Evolutionary conservation across 1,140 invertebrate species (phyloP).

Genomic region (Temnothorax longispinosus): DNA sequence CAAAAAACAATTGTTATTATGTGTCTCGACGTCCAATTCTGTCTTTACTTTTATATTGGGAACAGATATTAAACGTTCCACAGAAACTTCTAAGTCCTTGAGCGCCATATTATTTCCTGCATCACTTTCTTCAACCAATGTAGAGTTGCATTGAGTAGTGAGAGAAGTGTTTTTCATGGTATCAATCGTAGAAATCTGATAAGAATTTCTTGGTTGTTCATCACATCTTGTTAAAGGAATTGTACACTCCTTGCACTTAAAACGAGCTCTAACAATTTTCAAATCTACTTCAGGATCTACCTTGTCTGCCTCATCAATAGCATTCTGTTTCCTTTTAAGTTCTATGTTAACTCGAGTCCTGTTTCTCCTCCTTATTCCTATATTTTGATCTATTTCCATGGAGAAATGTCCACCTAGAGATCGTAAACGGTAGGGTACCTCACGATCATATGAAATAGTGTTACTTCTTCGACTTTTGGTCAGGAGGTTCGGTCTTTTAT

Average conservation of each 20-base stretch:
- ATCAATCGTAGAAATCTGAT: not conserved
- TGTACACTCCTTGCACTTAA: constrained; percentile 29
- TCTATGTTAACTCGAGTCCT: not conserved
- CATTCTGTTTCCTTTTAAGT: not conserved
- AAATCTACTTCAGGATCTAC: not conserved
- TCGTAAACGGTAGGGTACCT: constrained; percentile 26
- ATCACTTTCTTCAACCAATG: not conserved
- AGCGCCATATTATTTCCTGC: not conserved
- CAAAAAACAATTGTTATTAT: not conserved
- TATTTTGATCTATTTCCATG: not conserved
- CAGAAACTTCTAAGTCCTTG: constrained; percentile 40
- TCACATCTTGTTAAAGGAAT: constrained; percentile 60
- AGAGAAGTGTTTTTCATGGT: not conserved
- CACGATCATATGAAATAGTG: not conserved
- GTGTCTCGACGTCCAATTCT: not conserved
- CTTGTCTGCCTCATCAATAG: not conserved
- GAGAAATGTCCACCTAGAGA: not conserved
- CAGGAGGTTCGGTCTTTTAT: not conserved
- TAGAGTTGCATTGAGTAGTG: not conserved
- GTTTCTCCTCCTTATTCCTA: not conserved
- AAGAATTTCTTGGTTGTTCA: not conserved
- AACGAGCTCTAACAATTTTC: not conserved
- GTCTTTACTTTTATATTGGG: not conserved
- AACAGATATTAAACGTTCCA: constrained; percentile 32
- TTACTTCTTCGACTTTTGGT: not conserved